Evolutionary conservation across 2,888 invertebrate genomes (phyloP), one percentile per base, ranked within the genome.

Genomic region (Tolmerus cingulatus): DNA sequence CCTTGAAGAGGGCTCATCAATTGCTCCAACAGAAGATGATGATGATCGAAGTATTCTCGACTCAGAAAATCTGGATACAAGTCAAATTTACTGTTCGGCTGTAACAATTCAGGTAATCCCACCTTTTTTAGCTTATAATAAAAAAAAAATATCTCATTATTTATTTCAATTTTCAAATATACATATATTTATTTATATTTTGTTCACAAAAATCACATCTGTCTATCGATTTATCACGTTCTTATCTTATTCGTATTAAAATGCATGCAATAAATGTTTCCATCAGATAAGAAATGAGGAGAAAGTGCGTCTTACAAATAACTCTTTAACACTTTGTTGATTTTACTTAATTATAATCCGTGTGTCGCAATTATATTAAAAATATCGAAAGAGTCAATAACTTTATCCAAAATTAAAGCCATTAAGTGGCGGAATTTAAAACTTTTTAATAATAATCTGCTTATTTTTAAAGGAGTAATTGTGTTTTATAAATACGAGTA

Each of bases 1-100:
- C 86, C 91, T 95, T 57, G 94, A 94, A 87, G 93, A 93, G 34
- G 92, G 91, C 55, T 92, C 92, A 81, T 95, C 95, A 30, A 94
- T 96, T 91, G 93, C 95, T 86, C 95, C 95, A 87, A 95, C 95
- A 40, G 97, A 97, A 89, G 95, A 95, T 88, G 96, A 96, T 89
- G 96, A 96, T 89, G 95, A 95, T 90, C 93, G 95, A 89, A 95
- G 95, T 90, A 94, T 96, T 89, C 88, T 91, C 19, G 91, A 90
- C 14, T 86, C 91, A 51, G 90, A 94, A 92, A 88, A 93, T 43
- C 12, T 43, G 14, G 86, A 86, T 51, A 88, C 57, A 55, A 86
- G 55, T 78, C 77, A 57, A 86, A 55, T 90, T 87, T 91, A 90
- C 87, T 89, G 90, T 7, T 89, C 91, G 87, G 91, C 90, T 86